Evolutionary conservation across 2,888 invertebrate species (phyloP).

Genomic region (Aplocera efformata): DNA sequence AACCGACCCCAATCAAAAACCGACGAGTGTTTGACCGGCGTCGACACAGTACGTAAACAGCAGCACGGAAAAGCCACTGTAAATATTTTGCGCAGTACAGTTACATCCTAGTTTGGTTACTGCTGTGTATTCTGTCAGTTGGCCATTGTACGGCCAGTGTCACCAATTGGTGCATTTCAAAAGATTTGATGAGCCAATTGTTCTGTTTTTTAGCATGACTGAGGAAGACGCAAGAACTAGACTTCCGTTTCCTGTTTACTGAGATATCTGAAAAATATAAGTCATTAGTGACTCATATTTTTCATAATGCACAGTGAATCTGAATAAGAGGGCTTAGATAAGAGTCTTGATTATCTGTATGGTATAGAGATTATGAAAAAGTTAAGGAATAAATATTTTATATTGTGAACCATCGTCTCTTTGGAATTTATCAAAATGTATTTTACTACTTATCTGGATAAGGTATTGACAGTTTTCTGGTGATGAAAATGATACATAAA

Average conservation of each 20-base stretch:
- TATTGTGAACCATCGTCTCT: too few relatives aligned
- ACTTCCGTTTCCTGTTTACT: constrained; percentile 3
- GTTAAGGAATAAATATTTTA: too few relatives aligned
- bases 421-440: too few relatives aligned
- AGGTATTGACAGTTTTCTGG: too few relatives aligned
- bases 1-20: too few relatives aligned
- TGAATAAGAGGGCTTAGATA: too few relatives aligned
- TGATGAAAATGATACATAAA: too few relatives aligned
- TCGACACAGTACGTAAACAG: constrained; percentile 1
- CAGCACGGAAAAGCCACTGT: constrained; percentile 36
- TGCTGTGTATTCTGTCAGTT: constrained; percentile 28
- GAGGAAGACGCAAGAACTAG: constrained; percentile 1
- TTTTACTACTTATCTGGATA: too few relatives aligned
- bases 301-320: too few relatives aligned
- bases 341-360: too few relatives aligned
- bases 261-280: not conserved
- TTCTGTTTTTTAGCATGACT: constrained; percentile 25
- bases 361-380: too few relatives aligned
- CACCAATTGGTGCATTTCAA: constrained; percentile 18
- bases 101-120: constrained; percentile 47
- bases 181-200: constrained; percentile 24
- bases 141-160: constrained; percentile 23
- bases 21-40: too few relatives aligned
- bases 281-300: not conserved
- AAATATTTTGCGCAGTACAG: constrained; percentile 46